phyloP scores from a whole-genome alignment of 2,888 invertebrate genomes.

The Spatulosminthurus flaviceps region DNA sequence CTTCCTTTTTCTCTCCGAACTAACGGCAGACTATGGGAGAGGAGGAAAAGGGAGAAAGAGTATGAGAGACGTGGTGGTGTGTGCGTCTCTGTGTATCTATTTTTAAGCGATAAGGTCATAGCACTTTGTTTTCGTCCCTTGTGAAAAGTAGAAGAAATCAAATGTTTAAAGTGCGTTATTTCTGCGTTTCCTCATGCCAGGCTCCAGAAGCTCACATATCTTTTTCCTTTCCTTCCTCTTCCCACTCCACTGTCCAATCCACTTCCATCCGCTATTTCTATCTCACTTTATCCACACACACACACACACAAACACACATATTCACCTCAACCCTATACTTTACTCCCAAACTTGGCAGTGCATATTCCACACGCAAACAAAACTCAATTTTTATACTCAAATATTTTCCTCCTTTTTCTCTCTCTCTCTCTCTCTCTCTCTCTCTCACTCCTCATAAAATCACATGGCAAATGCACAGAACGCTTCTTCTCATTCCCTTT shows the following conservation, averaged over 20 bases:
- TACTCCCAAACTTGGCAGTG: too few species aligned
- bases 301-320: too few species aligned
- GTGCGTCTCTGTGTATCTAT: conserved; percentile 33
- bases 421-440: neutral
- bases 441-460: neutral
- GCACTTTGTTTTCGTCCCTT: conserved; percentile 36
- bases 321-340: too few species aligned
- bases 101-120: conserved; percentile 46
- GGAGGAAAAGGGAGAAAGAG: conserved; percentile 1
- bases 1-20: too few species aligned
- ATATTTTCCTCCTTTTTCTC: neutral
- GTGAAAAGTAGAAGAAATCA: conserved; percentile 34
- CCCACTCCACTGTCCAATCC: too few species aligned
- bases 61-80: neutral
- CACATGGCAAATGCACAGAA: neutral
- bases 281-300: neutral
- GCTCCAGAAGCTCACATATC: neutral
- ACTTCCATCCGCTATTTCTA: neutral
- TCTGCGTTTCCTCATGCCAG: neutral
- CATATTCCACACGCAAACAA: too few species aligned
- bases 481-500: too few species aligned
- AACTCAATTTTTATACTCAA: neutral
- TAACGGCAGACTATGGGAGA: too few species aligned
- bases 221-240: neutral
- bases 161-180: conserved; percentile 30